A percentile compares a stretch with the other conserved stretches of the same genome.
Conservation (phyloP, 2,797 vertebrate genomes). For the Neosilurus mollespiculum region DNA sequence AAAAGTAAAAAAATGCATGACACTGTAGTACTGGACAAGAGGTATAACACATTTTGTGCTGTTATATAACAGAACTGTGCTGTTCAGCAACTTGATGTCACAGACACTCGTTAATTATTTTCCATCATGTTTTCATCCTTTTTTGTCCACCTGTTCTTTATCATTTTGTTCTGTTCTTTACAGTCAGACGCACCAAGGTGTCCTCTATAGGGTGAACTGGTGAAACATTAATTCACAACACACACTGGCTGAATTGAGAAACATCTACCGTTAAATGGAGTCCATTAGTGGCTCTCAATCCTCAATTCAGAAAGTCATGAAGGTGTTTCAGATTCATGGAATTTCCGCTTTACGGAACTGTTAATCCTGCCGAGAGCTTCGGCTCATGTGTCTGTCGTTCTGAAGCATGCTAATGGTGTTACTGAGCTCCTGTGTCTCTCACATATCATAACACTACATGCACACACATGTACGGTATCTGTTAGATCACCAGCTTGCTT, state of each 20-base stretch:
- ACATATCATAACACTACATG: not conserved
- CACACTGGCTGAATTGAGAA: slow-evolving; percentile 29
- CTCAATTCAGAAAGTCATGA: slow-evolving; percentile 31
- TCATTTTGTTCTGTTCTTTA: not conserved
- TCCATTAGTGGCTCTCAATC: slow-evolving; percentile 28
- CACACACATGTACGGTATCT: slow-evolving; percentile 15
- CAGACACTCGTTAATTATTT: not conserved
- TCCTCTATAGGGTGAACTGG: slow-evolving; percentile 3
- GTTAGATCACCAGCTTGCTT: not conserved
- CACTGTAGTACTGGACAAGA: too few species aligned
- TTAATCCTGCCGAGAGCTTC: slow-evolving; percentile 20
- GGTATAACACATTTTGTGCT: too few species aligned
- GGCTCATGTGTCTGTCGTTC: not conserved
- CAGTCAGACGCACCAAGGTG: slow-evolving; percentile 6
- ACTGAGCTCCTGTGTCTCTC: not conserved
- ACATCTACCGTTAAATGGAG: slow-evolving; percentile 27
- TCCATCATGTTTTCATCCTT: not conserved
- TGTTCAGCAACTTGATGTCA: too few species aligned
- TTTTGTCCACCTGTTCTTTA: not conserved
- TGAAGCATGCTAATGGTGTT: slow-evolving; percentile 5
- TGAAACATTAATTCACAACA: slow-evolving; percentile 9
- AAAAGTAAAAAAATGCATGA: too few species aligned
- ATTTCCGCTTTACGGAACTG: slow-evolving; percentile 23
- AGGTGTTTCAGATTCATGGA: slow-evolving; percentile 46
- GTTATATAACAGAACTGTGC: too few species aligned